Conservation (phyloP, 23 tunicate species). For the Styela plicata region DNA sequence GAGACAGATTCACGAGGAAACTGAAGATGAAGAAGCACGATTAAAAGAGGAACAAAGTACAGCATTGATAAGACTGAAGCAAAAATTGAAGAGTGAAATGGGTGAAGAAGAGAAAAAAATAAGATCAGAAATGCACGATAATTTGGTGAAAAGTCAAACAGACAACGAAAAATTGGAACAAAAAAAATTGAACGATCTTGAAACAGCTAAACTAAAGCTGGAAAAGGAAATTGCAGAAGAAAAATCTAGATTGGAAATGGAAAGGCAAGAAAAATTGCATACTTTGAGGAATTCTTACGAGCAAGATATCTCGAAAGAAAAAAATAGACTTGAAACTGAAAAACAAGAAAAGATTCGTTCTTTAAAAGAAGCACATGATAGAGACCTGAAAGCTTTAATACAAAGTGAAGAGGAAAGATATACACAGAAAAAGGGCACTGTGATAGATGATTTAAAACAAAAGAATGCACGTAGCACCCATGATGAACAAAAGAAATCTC, state of each 20-base stretch:
- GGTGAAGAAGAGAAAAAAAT: constrained; percentile 39
- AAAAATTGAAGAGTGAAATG: constrained; percentile 40
- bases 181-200: constrained; percentile 12
- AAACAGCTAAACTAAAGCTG: constrained; percentile 24
- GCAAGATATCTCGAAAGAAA: constrained; percentile 10
- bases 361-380: constrained; percentile 1
- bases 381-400: constrained; percentile 1
- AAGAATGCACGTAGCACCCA: background rate
- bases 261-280: constrained; percentile 33
- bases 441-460: background rate
- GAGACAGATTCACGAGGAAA: constrained; percentile 25
- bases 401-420: background rate
- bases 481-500: background rate
- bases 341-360: background rate
- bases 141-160: constrained; percentile 16
- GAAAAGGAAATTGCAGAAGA: constrained; percentile 38
- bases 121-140: constrained; percentile 20
- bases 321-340: background rate
- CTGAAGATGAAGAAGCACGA: constrained; percentile 40
- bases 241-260: constrained; percentile 23
- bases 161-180: constrained; percentile 22
- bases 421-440: background rate
- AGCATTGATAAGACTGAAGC: constrained; percentile 24
- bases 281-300: background rate
- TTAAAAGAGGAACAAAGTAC: constrained; percentile 36